Percentiles rank a stretch among this genome's conserved stretches.
Conservation (phyloP, 2,888 invertebrate genomes). For the Morpho achilles region DNA sequence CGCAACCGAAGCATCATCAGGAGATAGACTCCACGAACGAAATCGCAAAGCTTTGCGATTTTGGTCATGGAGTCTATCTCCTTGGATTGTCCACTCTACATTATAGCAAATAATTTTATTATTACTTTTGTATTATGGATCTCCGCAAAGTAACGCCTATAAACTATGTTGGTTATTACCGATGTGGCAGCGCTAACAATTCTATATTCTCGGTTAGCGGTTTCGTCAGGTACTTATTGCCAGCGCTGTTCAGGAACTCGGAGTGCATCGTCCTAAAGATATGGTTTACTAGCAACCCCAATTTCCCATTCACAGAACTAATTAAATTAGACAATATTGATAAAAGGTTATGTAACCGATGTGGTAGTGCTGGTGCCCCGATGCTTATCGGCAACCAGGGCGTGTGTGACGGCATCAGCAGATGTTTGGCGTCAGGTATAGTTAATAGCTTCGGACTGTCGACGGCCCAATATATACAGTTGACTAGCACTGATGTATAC, state of each 20-base stretch:
- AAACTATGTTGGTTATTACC: conserved; percentile 1
- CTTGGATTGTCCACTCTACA: too few species aligned
- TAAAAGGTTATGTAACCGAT: conserved; percentile 59
- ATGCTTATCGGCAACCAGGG: conserved; percentile 96
- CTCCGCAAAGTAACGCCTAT: too few species aligned
- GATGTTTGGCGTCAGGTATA: conserved; percentile 97
- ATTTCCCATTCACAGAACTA: background rate
- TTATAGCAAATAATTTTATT: too few species aligned
- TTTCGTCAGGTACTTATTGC: background rate
- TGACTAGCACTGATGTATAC: conserved; percentile 97
- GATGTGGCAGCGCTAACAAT: background rate
- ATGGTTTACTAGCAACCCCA: background rate
- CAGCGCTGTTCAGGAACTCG: background rate
- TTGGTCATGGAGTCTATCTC: too few species aligned
- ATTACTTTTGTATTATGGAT: too few species aligned
- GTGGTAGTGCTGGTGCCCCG: conserved; percentile 92
- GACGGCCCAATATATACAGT: conserved; percentile 99
- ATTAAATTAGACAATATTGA: background rate
- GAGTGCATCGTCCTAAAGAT: background rate
- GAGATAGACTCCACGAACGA: too few species aligned
- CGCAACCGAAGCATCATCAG: too few species aligned
- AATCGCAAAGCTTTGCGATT: too few species aligned
- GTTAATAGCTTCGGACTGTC: conserved; percentile 97
- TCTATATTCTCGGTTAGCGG: background rate
- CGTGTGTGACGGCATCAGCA: conserved; percentile 91